Evolutionary conservation across 1,140 invertebrate species (phyloP), one percentile per base, ranked within the genome.

Genomic region (Scylla paramamosain): DNA sequence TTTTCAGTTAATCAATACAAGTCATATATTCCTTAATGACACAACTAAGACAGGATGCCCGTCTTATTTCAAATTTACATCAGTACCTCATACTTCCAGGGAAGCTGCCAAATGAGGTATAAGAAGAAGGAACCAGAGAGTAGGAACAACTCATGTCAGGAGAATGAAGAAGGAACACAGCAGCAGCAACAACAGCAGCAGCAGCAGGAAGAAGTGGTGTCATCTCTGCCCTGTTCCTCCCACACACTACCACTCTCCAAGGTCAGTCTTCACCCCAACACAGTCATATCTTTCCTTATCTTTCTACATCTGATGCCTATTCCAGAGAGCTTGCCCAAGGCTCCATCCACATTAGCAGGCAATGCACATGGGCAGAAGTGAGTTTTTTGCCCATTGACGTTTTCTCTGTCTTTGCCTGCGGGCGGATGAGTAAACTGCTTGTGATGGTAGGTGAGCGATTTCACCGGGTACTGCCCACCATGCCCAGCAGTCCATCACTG

Each of bases 91-190:
- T n/a, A n/a, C 25, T 52, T 90, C 39, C 88, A 90, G 88, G 45
- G 45, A 48, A 48, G 88, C 88, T 48, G 45, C 29, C 88, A 90
- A 28, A 90, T 90, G 88, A 45, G 48, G 45, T 29, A 29, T 32
- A 90, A 90, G 88, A 46, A 90, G 88, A 90, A 90, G 39, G 48
- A 46, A 16, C 8, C 67, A n/a, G 67, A 77, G 67, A n/a, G 67
- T 7, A 77, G 67, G n/a, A 77, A 20, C n/a, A 77, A 20, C n/a
- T 77, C 67, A n/a, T 77, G 67, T 20, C 67, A 77, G 67, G 67
- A 77, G 25, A 77, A 20, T n/a, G 67, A 77, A 20, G 67, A 77
- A 20, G 67, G 67, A 77, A 8, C 67, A 77, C 67, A 77, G n/a
- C 67, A 77, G 8, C 67, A n/a, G 67, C 67, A 77, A 77, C 67